Evolutionary conservation across 1,140 invertebrate species (phyloP).

Genomic region (Odontomachus brunneus): DNA sequence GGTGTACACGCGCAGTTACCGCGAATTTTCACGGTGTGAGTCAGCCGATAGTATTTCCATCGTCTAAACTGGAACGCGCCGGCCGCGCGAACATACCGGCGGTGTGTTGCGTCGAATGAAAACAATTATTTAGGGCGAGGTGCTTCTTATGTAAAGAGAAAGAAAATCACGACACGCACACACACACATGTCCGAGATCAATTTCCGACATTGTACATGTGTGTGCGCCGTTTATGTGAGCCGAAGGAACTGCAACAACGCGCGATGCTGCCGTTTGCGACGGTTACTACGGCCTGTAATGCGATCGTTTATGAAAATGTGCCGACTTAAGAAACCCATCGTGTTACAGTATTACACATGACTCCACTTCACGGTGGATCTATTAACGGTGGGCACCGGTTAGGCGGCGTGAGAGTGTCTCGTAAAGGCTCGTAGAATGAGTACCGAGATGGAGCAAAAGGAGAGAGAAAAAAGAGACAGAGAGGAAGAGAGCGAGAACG

Average conservation of each 20-base stretch:
- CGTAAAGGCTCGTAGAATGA: slow-evolving; percentile 29
- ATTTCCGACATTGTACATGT: neutral
- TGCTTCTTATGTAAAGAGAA: neutral
- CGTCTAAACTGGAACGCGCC: neutral
- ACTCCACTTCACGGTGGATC: slow-evolving; percentile 31
- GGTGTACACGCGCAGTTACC: neutral
- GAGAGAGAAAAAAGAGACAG: neutral
- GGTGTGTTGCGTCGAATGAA: neutral
- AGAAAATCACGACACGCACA: neutral
- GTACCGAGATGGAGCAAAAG: slow-evolving; percentile 25
- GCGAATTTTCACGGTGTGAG: slow-evolving; percentile 13
- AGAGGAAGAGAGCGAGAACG: slow-evolving; percentile 8
- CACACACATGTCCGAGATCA: neutral
- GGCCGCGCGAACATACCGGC: neutral
- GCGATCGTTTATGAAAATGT: slow-evolving; percentile 46
- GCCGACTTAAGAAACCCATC: slow-evolving; percentile 43
- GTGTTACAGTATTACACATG: slow-evolving; percentile 37
- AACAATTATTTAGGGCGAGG: neutral
- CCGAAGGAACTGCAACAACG: too few species aligned
- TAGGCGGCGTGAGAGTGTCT: slow-evolving; percentile 5
- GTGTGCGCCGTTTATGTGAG: neutral
- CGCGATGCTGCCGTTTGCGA: slow-evolving; percentile 23
- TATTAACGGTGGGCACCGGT: slow-evolving; percentile 33
- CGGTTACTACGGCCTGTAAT: slow-evolving; percentile 1
- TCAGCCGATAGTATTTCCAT: neutral